A percentile compares a stretch with the other conserved stretches of the same genome.
Conservation (phyloP, 2,888 invertebrate species). For the Chrysotoxum bicinctum region DNA sequence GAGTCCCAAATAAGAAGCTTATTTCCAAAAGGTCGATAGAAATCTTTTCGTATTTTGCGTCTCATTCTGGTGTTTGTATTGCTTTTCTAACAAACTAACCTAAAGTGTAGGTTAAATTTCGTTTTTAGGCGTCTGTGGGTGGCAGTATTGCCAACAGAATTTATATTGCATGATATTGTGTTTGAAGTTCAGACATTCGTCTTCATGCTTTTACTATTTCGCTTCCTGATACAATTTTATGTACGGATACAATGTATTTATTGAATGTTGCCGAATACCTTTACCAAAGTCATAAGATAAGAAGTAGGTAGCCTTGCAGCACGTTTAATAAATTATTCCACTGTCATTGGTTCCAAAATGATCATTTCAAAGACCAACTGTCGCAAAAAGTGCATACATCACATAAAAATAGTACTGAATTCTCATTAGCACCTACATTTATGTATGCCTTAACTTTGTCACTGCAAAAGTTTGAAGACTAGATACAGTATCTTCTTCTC, state of each 20-base stretch:
- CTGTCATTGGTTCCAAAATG: neutral
- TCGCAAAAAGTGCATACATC: neutral
- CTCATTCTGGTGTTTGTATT: too few relatives aligned
- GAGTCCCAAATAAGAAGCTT: too few relatives aligned
- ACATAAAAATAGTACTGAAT: neutral
- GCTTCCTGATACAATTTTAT: neutral
- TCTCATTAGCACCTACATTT: constrained; percentile 29
- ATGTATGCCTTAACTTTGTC: too few relatives aligned
- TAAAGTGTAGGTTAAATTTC: too few relatives aligned
- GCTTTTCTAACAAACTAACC: too few relatives aligned
- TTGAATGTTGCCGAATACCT: neutral
- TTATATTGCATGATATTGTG: neutral
- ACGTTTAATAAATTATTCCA: neutral
- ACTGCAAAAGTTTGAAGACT: neutral
- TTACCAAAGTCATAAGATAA: neutral
- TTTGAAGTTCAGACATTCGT: neutral
- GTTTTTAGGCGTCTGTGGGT: too few relatives aligned
- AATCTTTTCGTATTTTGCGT: too few relatives aligned
- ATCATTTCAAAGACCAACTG: constrained; percentile 11
- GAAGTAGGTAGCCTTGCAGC: constrained; percentile 12
- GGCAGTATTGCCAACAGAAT: too few relatives aligned
- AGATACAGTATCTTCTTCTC: neutral
- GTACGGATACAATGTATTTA: neutral
- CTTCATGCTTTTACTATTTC: neutral
- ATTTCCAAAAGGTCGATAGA: too few relatives aligned